A percentile compares a stretch with the other conserved stretches of the same genome.
These are phyloP conservation scores for Menura novaehollandiae DNA, from an alignment of 2,113 vertebrate species.

Conservation along the genomic window DNA sequence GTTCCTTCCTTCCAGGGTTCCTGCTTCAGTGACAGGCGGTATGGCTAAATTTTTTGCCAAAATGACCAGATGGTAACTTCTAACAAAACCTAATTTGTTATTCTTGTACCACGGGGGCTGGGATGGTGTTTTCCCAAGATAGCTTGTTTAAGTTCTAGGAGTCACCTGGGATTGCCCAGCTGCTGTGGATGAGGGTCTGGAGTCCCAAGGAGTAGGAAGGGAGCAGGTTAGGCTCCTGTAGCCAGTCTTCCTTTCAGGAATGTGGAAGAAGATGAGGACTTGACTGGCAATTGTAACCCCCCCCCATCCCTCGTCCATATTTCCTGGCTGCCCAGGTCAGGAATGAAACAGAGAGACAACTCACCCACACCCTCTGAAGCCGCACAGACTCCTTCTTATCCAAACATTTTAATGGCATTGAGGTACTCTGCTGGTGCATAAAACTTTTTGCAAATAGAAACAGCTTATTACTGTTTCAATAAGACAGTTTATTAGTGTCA, in stretches of 20 bases:
- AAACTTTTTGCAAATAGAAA: not conserved
- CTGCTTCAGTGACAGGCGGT: not conserved
- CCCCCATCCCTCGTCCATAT: accelerated
- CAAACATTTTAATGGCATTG: not conserved
- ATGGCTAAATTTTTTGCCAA: not conserved
- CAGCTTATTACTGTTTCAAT: not conserved
- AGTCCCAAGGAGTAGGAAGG: not conserved
- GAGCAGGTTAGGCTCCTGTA: too few relatives aligned
- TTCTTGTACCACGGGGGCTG: not conserved
- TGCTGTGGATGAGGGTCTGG: not conserved
- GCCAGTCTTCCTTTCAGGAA: not conserved
- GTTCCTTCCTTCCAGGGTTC: not conserved
- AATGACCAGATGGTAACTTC: not conserved
- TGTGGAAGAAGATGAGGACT: not conserved
- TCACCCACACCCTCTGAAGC: not conserved
- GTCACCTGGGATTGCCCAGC: not conserved
- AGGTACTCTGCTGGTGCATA: not conserved
- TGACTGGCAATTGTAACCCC: not conserved
- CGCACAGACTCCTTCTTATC: not conserved
- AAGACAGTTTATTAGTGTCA: not conserved
- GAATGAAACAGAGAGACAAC: not conserved
- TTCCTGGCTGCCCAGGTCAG: not conserved
- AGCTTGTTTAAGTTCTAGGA: not conserved
- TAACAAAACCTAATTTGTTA: accelerated
- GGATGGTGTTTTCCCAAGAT: not conserved